These are phyloP conservation scores for Petromus typicus DNA, from an alignment of 2,113 vertebrate genomes.

Conservation along the genomic window DNA sequence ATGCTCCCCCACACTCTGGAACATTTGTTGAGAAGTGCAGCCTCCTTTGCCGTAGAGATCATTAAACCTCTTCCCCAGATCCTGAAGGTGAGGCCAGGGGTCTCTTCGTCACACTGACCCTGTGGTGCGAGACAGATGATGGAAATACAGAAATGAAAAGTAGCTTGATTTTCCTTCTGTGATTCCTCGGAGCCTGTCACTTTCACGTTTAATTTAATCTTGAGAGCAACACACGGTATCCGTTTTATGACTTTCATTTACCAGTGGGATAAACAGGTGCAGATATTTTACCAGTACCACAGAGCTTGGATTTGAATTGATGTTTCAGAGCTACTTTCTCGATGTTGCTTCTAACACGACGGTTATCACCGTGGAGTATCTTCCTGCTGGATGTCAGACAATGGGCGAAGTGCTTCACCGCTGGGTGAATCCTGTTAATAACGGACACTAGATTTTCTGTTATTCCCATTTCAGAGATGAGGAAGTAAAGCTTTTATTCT, in stretches of 20 bases:
- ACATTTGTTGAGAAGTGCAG: no score
- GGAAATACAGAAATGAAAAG: accelerated
- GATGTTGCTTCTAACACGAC: not conserved
- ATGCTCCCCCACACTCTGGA: not conserved
- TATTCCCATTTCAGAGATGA: not conserved
- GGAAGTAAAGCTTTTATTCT: not conserved
- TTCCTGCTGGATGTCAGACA: not conserved
- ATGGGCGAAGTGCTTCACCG: not conserved
- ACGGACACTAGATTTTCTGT: not conserved
- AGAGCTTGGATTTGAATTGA: not conserved
- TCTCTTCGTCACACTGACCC: not conserved
- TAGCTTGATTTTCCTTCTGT: not conserved
- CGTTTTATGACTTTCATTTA: not conserved
- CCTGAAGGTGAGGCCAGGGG: not conserved
- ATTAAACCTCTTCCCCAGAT: not conserved
- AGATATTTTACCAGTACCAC: accelerated
- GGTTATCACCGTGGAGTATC: no score
- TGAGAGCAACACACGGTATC: accelerated
- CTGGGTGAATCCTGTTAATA: not conserved
- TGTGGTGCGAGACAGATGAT: not conserved
- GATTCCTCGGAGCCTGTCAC: not conserved
- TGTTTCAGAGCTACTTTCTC: not conserved
- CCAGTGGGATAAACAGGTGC: not conserved
- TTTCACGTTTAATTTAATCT: not conserved
- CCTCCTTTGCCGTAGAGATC: no score